Conservation (phyloP, 2,113 vertebrate genomes). For the Oncorhynchus tshawytscha region DNA sequence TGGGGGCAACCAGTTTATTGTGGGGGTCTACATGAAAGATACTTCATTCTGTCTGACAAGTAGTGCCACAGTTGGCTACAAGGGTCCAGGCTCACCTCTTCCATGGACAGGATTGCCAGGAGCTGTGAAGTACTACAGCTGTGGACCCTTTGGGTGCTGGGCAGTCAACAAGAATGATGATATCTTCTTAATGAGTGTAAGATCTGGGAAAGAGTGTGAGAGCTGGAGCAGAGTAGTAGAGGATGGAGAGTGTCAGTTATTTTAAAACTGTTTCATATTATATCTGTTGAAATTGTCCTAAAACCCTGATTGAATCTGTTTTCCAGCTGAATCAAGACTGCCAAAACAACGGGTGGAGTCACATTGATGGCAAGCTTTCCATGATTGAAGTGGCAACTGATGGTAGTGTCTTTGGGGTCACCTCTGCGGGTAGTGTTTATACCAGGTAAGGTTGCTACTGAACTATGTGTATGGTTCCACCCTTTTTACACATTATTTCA, state of each 20-base stretch:
- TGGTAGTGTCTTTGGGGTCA: constrained; percentile 31
- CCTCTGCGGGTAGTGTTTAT: fast-evolving
- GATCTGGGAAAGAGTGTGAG: not conserved
- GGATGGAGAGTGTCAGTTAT: too few relatives aligned
- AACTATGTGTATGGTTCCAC: not conserved
- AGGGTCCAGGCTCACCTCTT: not conserved
- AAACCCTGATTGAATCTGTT: not conserved
- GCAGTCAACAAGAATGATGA: constrained; percentile 2
- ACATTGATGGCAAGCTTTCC: not conserved
- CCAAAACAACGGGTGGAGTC: fast-evolving
- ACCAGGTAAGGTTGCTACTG: constrained; percentile 25
- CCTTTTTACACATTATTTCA: too few relatives aligned
- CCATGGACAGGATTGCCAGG: not conserved
- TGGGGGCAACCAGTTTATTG: not conserved
- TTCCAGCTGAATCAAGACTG: constrained; percentile 16
- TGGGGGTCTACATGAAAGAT: not conserved
- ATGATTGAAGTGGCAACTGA: not conserved
- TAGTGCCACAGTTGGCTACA: fast-evolving
- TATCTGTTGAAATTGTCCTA: too few relatives aligned
- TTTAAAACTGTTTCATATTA: too few relatives aligned
- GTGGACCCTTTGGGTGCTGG: constrained; percentile 34
- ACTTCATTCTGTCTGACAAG: constrained; percentile 2
- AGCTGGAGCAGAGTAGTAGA: too few relatives aligned
- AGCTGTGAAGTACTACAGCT: constrained; percentile 25
- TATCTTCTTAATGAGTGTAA: constrained; percentile 3